phyloP scores from a whole-genome alignment of 1,140 invertebrate species.

The Halictus rubicundus region DNA sequence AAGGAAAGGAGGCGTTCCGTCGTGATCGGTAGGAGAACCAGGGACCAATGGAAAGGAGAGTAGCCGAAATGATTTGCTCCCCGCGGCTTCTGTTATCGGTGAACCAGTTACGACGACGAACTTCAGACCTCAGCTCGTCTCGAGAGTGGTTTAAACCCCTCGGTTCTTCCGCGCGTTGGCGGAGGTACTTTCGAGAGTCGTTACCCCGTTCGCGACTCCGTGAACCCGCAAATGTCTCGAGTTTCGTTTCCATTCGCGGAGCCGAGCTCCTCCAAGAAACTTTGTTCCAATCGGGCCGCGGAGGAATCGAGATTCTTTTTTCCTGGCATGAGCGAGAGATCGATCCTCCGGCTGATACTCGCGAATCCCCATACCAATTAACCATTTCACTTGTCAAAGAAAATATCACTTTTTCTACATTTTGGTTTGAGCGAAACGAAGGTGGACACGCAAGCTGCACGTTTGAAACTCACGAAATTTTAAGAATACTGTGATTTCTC shows the following conservation, averaged over 20 bases:
- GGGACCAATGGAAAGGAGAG: neutral
- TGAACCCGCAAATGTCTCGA: slow-evolving; percentile 5
- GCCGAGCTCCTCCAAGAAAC: neutral
- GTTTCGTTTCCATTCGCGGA: neutral
- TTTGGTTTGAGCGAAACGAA: too few relatives aligned
- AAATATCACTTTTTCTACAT: too few relatives aligned
- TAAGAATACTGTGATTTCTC: too few relatives aligned
- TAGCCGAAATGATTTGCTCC: slow-evolving; percentile 30
- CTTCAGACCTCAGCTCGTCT: slow-evolving; percentile 35
- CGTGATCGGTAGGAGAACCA: neutral
- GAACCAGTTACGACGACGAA: slow-evolving; percentile 21
- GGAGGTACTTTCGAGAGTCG: slow-evolving; percentile 34
- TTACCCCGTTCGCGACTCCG: slow-evolving; percentile 36
- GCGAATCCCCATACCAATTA: slow-evolving; percentile 55
- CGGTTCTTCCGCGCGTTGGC: slow-evolving; percentile 3
- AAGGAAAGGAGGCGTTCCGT: too few relatives aligned
- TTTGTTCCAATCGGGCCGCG: neutral
- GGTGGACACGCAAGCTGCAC: too few relatives aligned
- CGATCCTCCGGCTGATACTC: too few relatives aligned
- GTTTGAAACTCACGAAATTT: too few relatives aligned
- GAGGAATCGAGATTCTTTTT: slow-evolving; percentile 1
- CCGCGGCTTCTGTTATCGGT: slow-evolving; percentile 37
- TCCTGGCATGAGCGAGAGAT: neutral
- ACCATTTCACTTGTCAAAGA: neutral
- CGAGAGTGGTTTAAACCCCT: slow-evolving; percentile 33